A percentile compares a stretch with the other conserved stretches of the same genome.
Evolutionary conservation across 2,113 vertebrate species (phyloP).

Genomic region (Dasyornis broadbenti): DNA sequence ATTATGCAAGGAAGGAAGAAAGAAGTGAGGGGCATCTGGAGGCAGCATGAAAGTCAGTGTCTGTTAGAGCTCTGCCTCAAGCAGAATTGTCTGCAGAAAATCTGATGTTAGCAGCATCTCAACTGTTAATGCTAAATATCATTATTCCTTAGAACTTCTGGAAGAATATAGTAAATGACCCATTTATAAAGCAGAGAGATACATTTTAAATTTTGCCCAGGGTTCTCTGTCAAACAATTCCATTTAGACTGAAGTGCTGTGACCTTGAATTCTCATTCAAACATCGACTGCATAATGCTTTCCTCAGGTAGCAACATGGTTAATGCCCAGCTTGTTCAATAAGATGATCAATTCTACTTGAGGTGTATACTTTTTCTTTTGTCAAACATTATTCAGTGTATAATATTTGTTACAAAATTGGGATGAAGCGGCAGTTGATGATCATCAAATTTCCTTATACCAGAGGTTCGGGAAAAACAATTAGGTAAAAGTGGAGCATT

Average conservation of each 20-base stretch:
- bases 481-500: background rate
- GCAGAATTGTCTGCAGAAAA: background rate
- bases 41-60: background rate
- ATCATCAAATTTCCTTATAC: background rate
- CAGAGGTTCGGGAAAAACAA: background rate
- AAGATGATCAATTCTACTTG: background rate
- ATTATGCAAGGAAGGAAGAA: background rate
- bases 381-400: background rate
- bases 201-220: background rate
- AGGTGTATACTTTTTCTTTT: background rate
- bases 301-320: background rate
- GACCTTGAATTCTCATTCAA: background rate
- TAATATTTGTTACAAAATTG: background rate
- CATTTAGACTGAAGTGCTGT: background rate
- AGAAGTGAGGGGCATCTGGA: background rate
- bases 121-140: background rate
- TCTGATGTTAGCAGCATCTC: background rate
- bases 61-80: background rate
- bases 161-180: background rate
- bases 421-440: fast-evolving
- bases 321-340: background rate
- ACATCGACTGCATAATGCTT: background rate
- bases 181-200: background rate
- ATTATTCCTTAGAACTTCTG: background rate
- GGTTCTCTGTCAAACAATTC: background rate